Evolutionary conservation across 2,113 vertebrate species (phyloP), one percentile per base, ranked within the genome.

Genomic region (Nansenia antarctica): DNA sequence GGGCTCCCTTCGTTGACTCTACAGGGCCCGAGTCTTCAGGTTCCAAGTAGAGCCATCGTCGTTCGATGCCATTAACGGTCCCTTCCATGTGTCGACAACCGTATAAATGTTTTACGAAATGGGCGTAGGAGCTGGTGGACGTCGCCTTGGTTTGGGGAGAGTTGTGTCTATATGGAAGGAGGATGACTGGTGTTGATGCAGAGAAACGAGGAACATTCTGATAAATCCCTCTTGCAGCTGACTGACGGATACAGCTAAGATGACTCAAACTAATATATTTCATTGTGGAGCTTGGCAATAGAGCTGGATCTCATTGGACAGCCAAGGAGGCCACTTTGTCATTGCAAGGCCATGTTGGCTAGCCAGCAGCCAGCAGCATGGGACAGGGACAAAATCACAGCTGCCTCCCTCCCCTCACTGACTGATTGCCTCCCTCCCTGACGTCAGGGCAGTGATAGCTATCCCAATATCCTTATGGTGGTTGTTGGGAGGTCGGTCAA

Each of bases 271-370:
- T 53, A 72, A 77, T 85, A 86, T 86, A 83, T 89, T 87, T 86
- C 69, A 85, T 79, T 70, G 79, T 79, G 67, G 74, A 64, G 14
- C 52, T 59, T 64, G 11, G 81, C 81, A 65, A 85, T 83, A 66
- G 82, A 87, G 77, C 85, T 86, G 80, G 82, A 83, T 88, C 83
- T 80, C 84, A 85, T 76, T 74, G 81, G 82, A 74, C 81, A 82
- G 80, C 82, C 78, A 86, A 83, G 84, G 88, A 79, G 80, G 72
- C 77, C 69, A 77, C 84, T 90, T 77, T 84, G 80, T 90, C 87
- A 86, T 76, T 77, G 67, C 87, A 90, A 90, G 87, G 88, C 85
- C 85, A 81, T 74, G 60, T 42, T 70, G 60, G 61, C 61, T 18
- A 70, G 65, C 62, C 72, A 53, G 65, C 54, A 69, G 60, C 68